Base-by-base conservation (phyloP, 2,113 vertebrate genomes). In the Datnioides undecimradiatus region DNA sequence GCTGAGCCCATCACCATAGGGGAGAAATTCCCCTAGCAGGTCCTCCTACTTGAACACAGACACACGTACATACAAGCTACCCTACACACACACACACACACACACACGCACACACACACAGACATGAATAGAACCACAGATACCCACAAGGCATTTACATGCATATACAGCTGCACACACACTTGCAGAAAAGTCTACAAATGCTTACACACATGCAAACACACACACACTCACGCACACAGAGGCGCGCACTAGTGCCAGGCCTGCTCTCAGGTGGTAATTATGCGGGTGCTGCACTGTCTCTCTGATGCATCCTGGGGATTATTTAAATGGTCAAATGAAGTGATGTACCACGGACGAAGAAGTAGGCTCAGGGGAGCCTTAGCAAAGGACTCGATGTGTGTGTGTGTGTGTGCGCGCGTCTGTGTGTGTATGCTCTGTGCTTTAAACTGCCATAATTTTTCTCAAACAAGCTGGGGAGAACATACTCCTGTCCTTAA, bases 261-360 rank as follows among this genome's bases (percentile, higher is more conserved):
- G 3, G 57, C 59, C 54, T 63, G 40, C 68, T 83, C 85, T 74
- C 68, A 67, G 83, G 75, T 82, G 65, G 69, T 82, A 84, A 87
- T 79, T 79, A 87, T 82, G 45, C 7, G 8, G 36, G 25, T 54
- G 38, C 69, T 73, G 66, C 63, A 69, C 33, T 33, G 29, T 68
- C 74, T 74, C 38, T 70, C 48, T 80, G 73, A 73, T 76, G 67
- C 64, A 67, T 82, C 12, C 49, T 64, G 66, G 76, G 76, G 65
- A 82, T 80, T 84, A 82, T 91, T 84, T 88, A 86, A 86, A 84
- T 63, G 69, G 79, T 88, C 76, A 86, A 80, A 86, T 84, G 36
- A 88, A 87, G 65, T 82, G 84, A 83, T 85, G 82, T 74, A 74
- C 63, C 46, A 36, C n/a, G 21, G 78, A 66, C 38, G 41, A 48